phyloP scores from a whole-genome alignment of 2,888 invertebrate genomes.

The Epistrophe grossulariae region DNA sequence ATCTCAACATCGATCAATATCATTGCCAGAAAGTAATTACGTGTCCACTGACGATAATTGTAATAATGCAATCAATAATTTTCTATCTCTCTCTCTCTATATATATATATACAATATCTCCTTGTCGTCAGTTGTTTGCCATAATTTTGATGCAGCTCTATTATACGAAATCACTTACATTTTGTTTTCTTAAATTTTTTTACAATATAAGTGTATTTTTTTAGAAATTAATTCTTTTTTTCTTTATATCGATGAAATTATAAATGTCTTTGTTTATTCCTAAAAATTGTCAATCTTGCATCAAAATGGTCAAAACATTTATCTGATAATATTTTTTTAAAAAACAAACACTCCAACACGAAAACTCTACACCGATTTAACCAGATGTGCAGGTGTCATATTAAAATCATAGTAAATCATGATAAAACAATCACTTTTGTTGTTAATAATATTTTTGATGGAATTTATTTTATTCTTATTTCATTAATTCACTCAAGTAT shows the following conservation, averaged over 20 bases:
- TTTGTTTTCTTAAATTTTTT: constrained; percentile 1
- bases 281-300: constrained; percentile 54
- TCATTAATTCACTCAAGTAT: constrained; percentile 62
- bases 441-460: constrained; percentile 16
- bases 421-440: constrained; percentile 60
- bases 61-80: constrained; percentile 77
- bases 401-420: not conserved
- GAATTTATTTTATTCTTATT: constrained; percentile 47
- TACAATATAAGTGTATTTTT: constrained; percentile 21
- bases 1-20: constrained; percentile 92
- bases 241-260: not conserved
- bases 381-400: not conserved
- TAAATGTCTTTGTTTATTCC: constrained; percentile 15
- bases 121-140: constrained; percentile 74
- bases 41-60: constrained; percentile 77
- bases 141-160: constrained; percentile 79
- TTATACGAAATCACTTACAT: constrained; percentile 80
- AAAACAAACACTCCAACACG: constrained; percentile 17
- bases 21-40: constrained; percentile 92
- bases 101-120: constrained; percentile 59
- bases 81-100: constrained; percentile 75
- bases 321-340: constrained; percentile 9
- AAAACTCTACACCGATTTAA: constrained; percentile 45
- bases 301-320: constrained; percentile 68
- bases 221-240: constrained; percentile 43